phyloP scores from a whole-genome alignment of 1,140 invertebrate species.

The Drosophila jambulina region DNA sequence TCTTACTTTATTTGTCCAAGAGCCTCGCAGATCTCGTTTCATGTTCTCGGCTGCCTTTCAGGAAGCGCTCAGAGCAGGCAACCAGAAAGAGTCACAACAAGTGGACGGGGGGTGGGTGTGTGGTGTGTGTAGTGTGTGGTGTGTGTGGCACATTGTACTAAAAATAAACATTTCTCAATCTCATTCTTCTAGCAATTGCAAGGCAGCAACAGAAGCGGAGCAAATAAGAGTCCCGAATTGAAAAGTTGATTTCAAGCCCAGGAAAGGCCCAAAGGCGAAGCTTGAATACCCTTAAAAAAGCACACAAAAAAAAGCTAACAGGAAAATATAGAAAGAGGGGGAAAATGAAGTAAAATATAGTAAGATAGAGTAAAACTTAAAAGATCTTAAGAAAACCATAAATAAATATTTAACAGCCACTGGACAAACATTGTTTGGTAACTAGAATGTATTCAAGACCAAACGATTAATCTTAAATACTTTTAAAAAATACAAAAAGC shows the following conservation, averaged over 20 bases:
- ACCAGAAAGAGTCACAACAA: constrained; percentile 60
- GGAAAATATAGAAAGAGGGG: neutral
- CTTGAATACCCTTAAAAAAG: constrained; percentile 16
- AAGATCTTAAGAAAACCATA: neutral
- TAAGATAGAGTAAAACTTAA: too few species aligned
- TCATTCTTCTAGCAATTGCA: constrained; percentile 49
- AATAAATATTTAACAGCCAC: too few species aligned
- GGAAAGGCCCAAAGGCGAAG: neutral
- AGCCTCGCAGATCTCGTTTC: constrained; percentile 72
- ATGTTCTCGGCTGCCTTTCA: constrained; percentile 65
- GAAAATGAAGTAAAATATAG: neutral
- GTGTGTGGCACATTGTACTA: constrained; percentile 65
- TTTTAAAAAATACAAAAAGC: neutral
- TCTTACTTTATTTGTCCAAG: constrained; percentile 68
- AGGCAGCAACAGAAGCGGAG: constrained; percentile 10
- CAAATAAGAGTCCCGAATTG: constrained; percentile 46
- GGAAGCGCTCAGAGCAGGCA: constrained; percentile 65
- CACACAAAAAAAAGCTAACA: neutral
- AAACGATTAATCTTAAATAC: too few species aligned
- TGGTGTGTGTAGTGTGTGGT: constrained; percentile 23
- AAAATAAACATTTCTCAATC: constrained; percentile 72
- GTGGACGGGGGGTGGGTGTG: neutral
- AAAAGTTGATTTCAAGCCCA: constrained; percentile 39
- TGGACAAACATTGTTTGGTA: too few species aligned
- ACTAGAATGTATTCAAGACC: too few species aligned